Base-by-base conservation (phyloP, 1,140 invertebrate species). In the Ladona fulva region DNA sequence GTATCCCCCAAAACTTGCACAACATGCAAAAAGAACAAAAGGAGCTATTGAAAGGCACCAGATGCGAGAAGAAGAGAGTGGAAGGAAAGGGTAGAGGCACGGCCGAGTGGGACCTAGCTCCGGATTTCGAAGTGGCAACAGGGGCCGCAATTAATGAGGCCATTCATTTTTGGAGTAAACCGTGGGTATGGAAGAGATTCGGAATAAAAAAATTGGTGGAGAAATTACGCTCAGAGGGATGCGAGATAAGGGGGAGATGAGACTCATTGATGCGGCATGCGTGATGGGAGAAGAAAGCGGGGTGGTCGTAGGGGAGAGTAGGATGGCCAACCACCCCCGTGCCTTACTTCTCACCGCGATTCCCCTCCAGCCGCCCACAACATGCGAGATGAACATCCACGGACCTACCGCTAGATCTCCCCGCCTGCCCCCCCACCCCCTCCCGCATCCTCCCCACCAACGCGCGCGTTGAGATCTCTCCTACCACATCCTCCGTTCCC, bases 101-200 rank as follows among this genome's bases (percentile, higher is more conserved):
- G n/a, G n/a, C n/a, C n/a, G n/a, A n/a, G n/a, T n/a, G n/a, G n/a
- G 29, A 37, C 29, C 29, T 8, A 37, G 29, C 3, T 37, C 29
- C 29, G 29, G 29, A 37, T 37, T 37, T 37, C 29, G 29, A 37
- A n/a, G n/a, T n/a, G n/a, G n/a, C n/a, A n/a, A 37, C 29, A 8
- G 29, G 29, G 29, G 29, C 29, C 8, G 29, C 29, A 8, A 37
- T 37, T 6, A 66, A 66, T 66, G 52, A 66, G 52, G 52, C 52
- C 16, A 66, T 66, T 66, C 52, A 66, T 66, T 66, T 66, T 66
- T 16, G 52, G 52, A 66, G 52, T 66, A 66, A 66, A 66, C 52
- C 52, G 52, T 66, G 52, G 52, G 52, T 66, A 66, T 19, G 52
- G 52, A 66, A 66, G 52, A 5, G 29, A 37, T 37, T 37, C 29